A percentile compares a stretch with the other conserved stretches of the same genome.
These are phyloP conservation scores for Colletes latitarsis DNA, from an alignment of 1,140 invertebrate genomes.

Conservation along the genomic window DNA sequence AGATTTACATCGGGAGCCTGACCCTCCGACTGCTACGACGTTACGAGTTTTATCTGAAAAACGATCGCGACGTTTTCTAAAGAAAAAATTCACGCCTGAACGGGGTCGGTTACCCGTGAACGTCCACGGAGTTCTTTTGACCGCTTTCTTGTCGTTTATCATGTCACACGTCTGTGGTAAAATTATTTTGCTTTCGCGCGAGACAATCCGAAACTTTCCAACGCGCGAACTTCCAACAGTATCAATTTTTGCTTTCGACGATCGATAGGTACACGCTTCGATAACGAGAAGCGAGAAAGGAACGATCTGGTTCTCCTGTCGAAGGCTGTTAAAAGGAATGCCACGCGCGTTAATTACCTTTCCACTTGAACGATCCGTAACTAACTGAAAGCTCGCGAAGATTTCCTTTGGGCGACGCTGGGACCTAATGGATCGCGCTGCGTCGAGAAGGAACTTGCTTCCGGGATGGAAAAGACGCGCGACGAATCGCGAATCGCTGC, in stretches of 20 bases:
- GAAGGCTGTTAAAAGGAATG: background rate
- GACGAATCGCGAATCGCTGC: background rate
- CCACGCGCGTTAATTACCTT: constrained; percentile 1
- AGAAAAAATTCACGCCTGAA: no score
- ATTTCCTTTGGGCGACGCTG: background rate
- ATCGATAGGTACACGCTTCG: background rate
- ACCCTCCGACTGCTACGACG: background rate
- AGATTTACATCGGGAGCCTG: background rate
- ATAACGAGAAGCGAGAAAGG: background rate
- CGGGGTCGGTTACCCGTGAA: no score
- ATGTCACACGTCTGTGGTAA: no score
- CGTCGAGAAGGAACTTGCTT: background rate
- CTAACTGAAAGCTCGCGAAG: background rate
- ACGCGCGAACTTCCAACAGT: background rate
- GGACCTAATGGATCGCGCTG: background rate
- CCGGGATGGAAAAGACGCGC: no score
- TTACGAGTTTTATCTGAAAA: no score
- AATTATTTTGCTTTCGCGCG: no score
- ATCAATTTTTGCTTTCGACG: background rate
- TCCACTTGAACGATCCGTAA: constrained; percentile 2
- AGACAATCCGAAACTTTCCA: no score
- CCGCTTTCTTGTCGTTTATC: no score
- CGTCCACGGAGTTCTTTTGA: no score
- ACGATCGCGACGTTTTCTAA: no score
- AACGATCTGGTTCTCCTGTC: no score